These are phyloP conservation scores for Hyperoplus immaculatus DNA, from an alignment of 2,797 vertebrate species.

Conservation along the genomic window DNA sequence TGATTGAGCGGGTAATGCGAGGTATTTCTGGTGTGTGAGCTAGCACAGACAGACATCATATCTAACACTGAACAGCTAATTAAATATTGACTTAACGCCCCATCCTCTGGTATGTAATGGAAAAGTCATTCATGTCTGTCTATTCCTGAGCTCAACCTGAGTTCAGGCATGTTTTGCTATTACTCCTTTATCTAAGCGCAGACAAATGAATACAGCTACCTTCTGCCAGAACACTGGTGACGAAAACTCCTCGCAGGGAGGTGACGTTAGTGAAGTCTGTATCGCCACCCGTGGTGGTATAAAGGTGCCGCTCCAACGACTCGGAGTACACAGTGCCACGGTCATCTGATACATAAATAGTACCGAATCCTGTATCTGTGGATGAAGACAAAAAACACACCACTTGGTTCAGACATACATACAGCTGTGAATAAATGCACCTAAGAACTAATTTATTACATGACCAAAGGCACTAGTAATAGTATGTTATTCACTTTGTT, in stretches of 20 bases:
- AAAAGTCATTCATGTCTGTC: conserved; percentile 47
- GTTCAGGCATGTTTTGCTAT: conserved; percentile 22
- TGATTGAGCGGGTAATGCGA: conserved; percentile 32
- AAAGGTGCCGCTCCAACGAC: conserved; percentile 94
- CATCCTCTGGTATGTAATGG: conserved; percentile 56
- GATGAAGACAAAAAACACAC: not conserved
- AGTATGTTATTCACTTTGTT: no score
- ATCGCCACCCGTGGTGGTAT: conserved; percentile 91
- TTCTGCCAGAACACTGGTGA: conserved; percentile 91
- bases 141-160: conserved; percentile 51
- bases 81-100: conserved; percentile 70
- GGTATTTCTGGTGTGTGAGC: conserved; percentile 47
- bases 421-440: no score
- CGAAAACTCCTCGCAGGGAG: conserved; percentile 93
- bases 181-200: conserved; percentile 35
- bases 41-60: conserved; percentile 45
- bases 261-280: conserved; percentile 97
- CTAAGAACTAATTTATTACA: not conserved
- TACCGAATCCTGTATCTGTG: conserved; percentile 92
- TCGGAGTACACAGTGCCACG: conserved; percentile 94
- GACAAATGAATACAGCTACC: conserved; percentile 78
- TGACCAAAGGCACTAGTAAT: not conserved
- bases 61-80: conserved; percentile 70
- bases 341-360: conserved; percentile 95
- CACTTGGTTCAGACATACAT: not conserved